Conservation (phyloP, 1,140 invertebrate genomes). For the Cotesia vestalis region DNA sequence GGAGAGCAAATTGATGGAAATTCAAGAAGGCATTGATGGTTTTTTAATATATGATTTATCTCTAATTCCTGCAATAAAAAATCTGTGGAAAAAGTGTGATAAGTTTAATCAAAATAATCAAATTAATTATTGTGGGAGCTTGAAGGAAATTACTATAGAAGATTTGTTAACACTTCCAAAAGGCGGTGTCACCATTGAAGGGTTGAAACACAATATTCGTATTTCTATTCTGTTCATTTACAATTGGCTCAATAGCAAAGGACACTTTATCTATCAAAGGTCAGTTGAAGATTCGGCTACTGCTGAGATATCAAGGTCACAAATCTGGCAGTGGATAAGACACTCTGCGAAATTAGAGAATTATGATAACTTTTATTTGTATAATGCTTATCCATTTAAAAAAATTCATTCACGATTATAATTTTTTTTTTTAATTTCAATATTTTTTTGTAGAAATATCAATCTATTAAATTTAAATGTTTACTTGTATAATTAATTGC, state of each 20-base stretch:
- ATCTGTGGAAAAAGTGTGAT: conserved; percentile 62
- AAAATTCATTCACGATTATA: conserved; percentile 64
- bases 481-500: too few relatives aligned
- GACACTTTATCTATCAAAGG: conserved; percentile 74
- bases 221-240: conserved; percentile 75
- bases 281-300: conserved; percentile 79
- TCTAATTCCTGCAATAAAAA: conserved; percentile 69
- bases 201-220: conserved; percentile 73
- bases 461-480: too few relatives aligned
- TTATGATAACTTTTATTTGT: conserved; percentile 60
- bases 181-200: conserved; percentile 70
- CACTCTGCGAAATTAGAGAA: conserved; percentile 67
- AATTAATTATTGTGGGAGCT: conserved; percentile 33
- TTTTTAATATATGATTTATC: conserved; percentile 76
- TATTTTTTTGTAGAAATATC: too few relatives aligned
- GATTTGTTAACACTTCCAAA: conserved; percentile 71
- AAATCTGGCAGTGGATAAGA: conserved; percentile 80
- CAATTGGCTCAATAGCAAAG: conserved; percentile 74
- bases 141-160: conserved; percentile 50
- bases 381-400: conserved; percentile 67
- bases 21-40: conserved; percentile 73
- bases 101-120: conserved; percentile 38
- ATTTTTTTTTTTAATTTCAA: conserved; percentile 18
- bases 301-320: conserved; percentile 76
- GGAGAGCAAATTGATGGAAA: conserved; percentile 69